A percentile compares a stretch with the other conserved stretches of the same genome.
These are phyloP conservation scores for Zosterops pallidus DNA, from an alignment of 2,113 vertebrate species.

Conservation along the genomic window DNA sequence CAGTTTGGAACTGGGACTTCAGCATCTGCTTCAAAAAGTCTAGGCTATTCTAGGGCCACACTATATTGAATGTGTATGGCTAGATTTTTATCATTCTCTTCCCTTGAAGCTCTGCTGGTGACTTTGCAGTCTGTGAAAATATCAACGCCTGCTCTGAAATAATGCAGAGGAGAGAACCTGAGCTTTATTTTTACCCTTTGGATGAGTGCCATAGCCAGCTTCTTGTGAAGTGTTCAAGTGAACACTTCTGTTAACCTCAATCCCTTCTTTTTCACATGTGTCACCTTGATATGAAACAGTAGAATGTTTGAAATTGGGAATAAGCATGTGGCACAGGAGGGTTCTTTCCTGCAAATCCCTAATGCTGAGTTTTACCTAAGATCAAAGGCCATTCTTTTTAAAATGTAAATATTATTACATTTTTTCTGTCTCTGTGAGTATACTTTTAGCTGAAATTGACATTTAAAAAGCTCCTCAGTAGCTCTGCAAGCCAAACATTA, in stretches of 20 bases:
- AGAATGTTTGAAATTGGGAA: neutral
- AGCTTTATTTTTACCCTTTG: neutral
- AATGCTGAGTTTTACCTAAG: neutral
- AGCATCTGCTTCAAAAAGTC: neutral
- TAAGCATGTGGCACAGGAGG: neutral
- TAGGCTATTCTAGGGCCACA: neutral
- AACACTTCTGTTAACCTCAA: neutral
- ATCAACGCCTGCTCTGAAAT: neutral
- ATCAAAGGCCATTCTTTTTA: neutral
- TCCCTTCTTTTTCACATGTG: neutral
- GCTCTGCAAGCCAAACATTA: neutral
- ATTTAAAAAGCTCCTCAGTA: neutral
- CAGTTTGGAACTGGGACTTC: neutral
- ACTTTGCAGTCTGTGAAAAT: neutral
- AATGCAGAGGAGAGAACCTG: neutral
- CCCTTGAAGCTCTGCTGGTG: neutral
- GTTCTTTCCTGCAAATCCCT: neutral
- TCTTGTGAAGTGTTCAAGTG: neutral
- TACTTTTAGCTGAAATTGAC: constrained; percentile 25
- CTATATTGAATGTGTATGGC: neutral
- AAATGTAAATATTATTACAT: neutral
- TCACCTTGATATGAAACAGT: neutral
- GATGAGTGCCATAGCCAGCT: neutral
- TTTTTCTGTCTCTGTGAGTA: neutral
- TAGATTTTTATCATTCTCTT: neutral